phyloP scores from a whole-genome alignment of 2,113 vertebrate species.

The Rhinopithecus roxellana region DNA sequence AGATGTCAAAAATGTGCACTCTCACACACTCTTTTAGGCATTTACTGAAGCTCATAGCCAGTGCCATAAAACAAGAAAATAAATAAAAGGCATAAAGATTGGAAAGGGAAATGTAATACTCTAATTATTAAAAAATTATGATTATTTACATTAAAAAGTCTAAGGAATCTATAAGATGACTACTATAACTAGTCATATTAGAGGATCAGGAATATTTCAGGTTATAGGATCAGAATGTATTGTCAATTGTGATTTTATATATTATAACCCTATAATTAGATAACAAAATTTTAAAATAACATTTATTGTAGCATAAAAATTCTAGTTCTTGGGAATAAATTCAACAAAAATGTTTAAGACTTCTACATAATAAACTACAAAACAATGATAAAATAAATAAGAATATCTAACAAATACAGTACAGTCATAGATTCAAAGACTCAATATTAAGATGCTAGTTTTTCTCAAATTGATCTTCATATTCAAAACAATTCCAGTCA shows the following conservation, averaged over 20 bases:
- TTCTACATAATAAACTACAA: neutral
- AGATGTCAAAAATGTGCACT: neutral
- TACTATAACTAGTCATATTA: neutral
- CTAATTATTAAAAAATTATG: neutral
- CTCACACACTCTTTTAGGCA: neutral
- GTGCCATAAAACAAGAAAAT: neutral
- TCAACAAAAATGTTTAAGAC: neutral
- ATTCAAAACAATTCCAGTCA: neutral
- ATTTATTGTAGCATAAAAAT: neutral
- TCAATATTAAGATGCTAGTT: neutral
- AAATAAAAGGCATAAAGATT: neutral
- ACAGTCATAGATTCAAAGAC: neutral
- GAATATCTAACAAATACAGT: neutral
- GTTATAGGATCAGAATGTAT: neutral
- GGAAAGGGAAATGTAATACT: neutral
- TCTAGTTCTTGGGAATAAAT: neutral
- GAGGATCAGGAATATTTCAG: neutral
- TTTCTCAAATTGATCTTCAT: neutral
- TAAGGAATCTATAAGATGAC: neutral
- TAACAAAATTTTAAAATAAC: neutral
- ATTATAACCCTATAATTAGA: neutral
- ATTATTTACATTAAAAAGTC: neutral
- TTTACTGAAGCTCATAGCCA: neutral
- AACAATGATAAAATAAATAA: neutral
- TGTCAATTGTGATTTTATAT: neutral